phyloP scores from a whole-genome alignment of 2,797 vertebrate genomes.

The Sylvilagus floridanus region DNA sequence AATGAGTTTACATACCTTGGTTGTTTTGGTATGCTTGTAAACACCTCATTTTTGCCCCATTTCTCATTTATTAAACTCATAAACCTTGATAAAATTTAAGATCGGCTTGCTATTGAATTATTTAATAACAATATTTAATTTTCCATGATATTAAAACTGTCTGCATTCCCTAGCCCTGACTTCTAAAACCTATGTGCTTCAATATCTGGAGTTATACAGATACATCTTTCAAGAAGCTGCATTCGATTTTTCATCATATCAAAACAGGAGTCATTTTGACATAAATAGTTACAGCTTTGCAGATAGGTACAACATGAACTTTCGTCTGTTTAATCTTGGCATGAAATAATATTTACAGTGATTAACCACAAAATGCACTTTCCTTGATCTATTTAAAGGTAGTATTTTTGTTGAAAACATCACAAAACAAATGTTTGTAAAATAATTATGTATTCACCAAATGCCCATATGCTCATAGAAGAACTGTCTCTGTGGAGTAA shows the following conservation, averaged over 20 bases:
- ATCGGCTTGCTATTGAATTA: conserved; percentile 51
- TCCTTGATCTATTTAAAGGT: conserved; percentile 55
- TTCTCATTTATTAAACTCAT: conserved; percentile 72
- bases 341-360: conserved; percentile 63
- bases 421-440: conserved; percentile 67
- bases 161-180: conserved; percentile 35
- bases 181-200: conserved; percentile 69
- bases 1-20: conserved; percentile 43
- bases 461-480: conserved; percentile 53
- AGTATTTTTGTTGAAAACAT: conserved; percentile 60
- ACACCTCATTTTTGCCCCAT: not conserved
- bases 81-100: conserved; percentile 74
- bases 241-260: conserved; percentile 58
- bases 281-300: conserved; percentile 61
- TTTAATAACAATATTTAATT: conserved; percentile 9
- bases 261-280: conserved; percentile 69
- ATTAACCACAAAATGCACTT: not conserved
- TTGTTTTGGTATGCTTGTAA: conserved; percentile 45
- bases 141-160: conserved; percentile 67
- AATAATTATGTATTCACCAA: conserved; percentile 66
- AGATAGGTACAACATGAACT: conserved; percentile 37
- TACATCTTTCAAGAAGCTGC: conserved; percentile 60
- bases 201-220: conserved; percentile 61
- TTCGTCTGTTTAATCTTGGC: conserved; percentile 71
- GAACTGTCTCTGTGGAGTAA: conserved; percentile 48